Evolutionary conservation across 1,140 invertebrate genomes (phyloP), one percentile per base, ranked within the genome.

Genomic region (Hetaerina americana): DNA sequence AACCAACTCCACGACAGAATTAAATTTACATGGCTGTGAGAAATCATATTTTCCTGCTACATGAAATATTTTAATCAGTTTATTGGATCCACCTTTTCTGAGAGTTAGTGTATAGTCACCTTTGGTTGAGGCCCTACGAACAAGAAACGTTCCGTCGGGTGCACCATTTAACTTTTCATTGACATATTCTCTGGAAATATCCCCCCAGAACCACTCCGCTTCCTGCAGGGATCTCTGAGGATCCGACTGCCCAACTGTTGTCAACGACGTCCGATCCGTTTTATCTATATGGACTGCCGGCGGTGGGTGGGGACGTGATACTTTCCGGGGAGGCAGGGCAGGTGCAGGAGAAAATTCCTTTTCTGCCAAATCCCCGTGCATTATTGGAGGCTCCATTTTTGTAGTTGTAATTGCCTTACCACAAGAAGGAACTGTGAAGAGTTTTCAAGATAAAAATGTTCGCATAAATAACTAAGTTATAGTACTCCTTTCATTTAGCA

Each of bases 31-130:
- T 0, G 96, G 95, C 77, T 96, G 94, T 0, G 89, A 87, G 79
- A 99, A 98, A 68, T 96, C 97, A 83, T 94, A 94, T 78, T 90
- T 92, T 25, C 93, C 93, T 81, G 95, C 92, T 77, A 89, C 85
- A 77, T 95, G 89, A 77, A 90, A 93, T 76, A 99, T 98, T 83
- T 97, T 97, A 66, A 99, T 97, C 66, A 99, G 84, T 82, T 98
- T 98, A 77, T 97, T 97, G 71, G 89, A 90, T 68, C 96, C 95
- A 73, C 94, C 95, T 85, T 97, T 96, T 69, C 94, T 87, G 18
- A 99, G 84, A 2, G 96, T 98, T 71, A 99, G 81, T 2, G 96
- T 99, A 81, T 93, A 96, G 77, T 93, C 90, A 25, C 90, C 94
- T 81, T 94, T 94, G 73, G 91, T 96, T 1, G 94, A 93, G 18